These are phyloP conservation scores for Anagyrus pseudococci DNA, from an alignment of 2,888 invertebrate species.

Conservation along the genomic window DNA sequence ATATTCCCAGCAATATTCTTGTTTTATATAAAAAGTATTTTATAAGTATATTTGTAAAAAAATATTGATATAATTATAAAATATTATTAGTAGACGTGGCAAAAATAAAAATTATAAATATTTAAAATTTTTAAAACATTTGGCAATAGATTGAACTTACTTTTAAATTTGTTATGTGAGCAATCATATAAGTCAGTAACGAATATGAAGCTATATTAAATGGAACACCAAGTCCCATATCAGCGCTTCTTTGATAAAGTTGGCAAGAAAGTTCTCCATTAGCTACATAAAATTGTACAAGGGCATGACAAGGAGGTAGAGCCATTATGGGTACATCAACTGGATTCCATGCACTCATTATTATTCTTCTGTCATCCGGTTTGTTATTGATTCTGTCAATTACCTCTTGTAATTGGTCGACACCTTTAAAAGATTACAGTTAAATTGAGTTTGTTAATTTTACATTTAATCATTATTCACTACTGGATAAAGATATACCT, in stretches of 20 bases:
- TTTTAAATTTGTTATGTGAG: constrained; percentile 90
- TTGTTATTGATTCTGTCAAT: constrained; percentile 81
- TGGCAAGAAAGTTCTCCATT: constrained; percentile 86
- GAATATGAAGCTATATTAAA: constrained; percentile 98
- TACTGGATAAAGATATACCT: constrained; percentile 44
- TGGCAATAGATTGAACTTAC: constrained; percentile 60
- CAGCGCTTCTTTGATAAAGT: constrained; percentile 95
- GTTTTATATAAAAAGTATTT: background rate
- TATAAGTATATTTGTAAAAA: constrained; percentile 1
- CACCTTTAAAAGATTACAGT: constrained; percentile 66
- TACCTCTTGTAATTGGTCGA: constrained; percentile 85
- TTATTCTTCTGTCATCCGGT: constrained; percentile 87
- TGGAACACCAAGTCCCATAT: constrained; percentile 98
- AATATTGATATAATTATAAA: background rate
- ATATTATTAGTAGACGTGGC: background rate
- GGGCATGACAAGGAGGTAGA: constrained; percentile 94
- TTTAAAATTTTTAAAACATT: background rate
- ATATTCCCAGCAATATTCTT: constrained; percentile 27
- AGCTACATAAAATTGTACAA: constrained; percentile 93
- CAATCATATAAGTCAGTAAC: constrained; percentile 92
- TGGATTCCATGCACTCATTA: constrained; percentile 97
- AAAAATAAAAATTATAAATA: background rate
- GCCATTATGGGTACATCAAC: constrained; percentile 89
- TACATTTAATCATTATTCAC: background rate
- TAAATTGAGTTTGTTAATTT: background rate